A percentile compares a stretch with the other conserved stretches of the same genome.
These are phyloP conservation scores for Percopsis omiscomaycus DNA, from an alignment of 2,797 vertebrate species.

Conservation along the genomic window DNA sequence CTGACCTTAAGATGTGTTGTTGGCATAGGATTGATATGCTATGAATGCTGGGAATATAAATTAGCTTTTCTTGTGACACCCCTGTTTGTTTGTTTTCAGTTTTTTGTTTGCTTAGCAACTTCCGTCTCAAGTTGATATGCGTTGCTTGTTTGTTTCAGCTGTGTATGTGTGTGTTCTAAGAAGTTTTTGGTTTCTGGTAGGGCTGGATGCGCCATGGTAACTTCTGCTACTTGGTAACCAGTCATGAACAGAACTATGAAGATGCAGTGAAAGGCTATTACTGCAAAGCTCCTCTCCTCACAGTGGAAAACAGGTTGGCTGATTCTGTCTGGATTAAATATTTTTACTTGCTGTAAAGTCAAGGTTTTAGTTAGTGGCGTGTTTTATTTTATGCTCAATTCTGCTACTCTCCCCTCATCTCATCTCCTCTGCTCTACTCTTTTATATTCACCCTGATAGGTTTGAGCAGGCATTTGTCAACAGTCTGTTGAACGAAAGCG, in stretches of 20 bases:
- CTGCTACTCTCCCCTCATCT: neutral
- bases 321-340: neutral
- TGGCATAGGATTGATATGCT: too few relatives aligned
- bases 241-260: constrained; percentile 81
- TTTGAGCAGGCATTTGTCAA: constrained; percentile 94
- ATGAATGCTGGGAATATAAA: too few relatives aligned
- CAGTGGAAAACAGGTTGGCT: constrained; percentile 86
- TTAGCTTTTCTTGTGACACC: too few relatives aligned
- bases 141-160: neutral
- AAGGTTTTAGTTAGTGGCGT: too few relatives aligned
- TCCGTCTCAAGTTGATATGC: neutral
- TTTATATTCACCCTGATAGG: constrained; percentile 63
- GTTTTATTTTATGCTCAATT: neutral
- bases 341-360: neutral
- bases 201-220: constrained; percentile 87
- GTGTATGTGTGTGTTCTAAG: neutral
- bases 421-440: neutral
- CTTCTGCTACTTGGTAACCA: constrained; percentile 88
- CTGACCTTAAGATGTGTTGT: too few relatives aligned
- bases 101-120: neutral
- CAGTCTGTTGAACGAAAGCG: constrained; percentile 81
- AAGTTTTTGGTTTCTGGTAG: constrained; percentile 64
- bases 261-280: constrained; percentile 85
- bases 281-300: constrained; percentile 86
- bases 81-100: neutral